These are phyloP conservation scores for Mimachlamys varia DNA, from an alignment of 2,888 invertebrate genomes.

Conservation along the genomic window DNA sequence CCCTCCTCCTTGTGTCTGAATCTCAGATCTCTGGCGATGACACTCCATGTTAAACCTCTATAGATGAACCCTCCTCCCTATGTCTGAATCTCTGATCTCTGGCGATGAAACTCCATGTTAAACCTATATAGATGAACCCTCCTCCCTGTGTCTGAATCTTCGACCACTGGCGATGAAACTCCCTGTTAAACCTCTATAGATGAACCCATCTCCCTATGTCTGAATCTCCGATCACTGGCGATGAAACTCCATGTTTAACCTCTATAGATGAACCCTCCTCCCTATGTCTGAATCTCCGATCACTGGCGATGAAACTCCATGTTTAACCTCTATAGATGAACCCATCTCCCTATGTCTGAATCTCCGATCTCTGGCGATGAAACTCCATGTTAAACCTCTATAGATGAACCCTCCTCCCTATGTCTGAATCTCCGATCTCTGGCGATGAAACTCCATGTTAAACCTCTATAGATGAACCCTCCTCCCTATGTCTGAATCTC, in stretches of 20 bases:
- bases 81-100: background rate
- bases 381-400: background rate
- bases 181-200: background rate
- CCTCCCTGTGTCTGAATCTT: background rate
- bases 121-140: background rate
- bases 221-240: slow-evolving; percentile 10
- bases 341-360: background rate
- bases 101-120: background rate
- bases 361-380: background rate
- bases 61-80: background rate
- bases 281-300: background rate
- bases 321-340: background rate
- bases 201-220: background rate
- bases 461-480: background rate
- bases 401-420: background rate
- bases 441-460: background rate
- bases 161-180: background rate
- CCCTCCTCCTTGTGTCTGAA: background rate
- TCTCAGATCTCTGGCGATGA: background rate
- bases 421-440: slow-evolving; percentile 7
- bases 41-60: background rate
- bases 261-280: background rate
- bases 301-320: background rate
- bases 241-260: background rate
- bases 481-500: background rate